phyloP scores from a whole-genome alignment of 2,888 invertebrate genomes.

The Mythimna loreyi region DNA sequence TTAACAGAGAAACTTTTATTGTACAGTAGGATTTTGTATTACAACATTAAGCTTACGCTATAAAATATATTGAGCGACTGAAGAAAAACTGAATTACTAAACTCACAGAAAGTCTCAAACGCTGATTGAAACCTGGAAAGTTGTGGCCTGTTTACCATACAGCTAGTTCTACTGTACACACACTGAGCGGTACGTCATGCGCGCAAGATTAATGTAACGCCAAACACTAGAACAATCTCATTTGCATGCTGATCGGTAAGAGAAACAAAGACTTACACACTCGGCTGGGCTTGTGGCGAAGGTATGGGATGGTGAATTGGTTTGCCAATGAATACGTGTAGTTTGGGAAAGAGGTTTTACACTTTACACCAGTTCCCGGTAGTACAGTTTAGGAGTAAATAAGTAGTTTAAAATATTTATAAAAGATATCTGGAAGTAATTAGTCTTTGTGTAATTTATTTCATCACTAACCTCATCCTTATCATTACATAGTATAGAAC shows the following conservation, averaged over 20 bases:
- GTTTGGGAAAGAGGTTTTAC: neutral
- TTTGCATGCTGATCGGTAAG: conserved; percentile 59
- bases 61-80: too few relatives aligned
- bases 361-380: neutral
- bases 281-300: conserved; percentile 12
- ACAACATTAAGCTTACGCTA: too few relatives aligned
- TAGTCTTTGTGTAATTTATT: too few relatives aligned
- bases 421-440: too few relatives aligned
- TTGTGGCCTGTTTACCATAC: neutral
- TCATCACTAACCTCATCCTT: too few relatives aligned
- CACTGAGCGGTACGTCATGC: conserved; percentile 43
- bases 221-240: conserved; percentile 52
- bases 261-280: conserved; percentile 54
- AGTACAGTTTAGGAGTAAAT: too few relatives aligned
- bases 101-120: too few relatives aligned
- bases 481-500: too few relatives aligned
- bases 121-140: neutral
- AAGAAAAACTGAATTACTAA: too few relatives aligned
- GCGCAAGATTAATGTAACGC: conserved; percentile 53
- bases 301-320: conserved; percentile 1
- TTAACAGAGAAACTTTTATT: too few relatives aligned
- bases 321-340: neutral
- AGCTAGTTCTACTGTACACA: conserved; percentile 16
- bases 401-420: too few relatives aligned
- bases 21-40: too few relatives aligned